Evolutionary conservation across 2,888 invertebrate genomes (phyloP).

Genomic region (Anaspis maculata): DNA sequence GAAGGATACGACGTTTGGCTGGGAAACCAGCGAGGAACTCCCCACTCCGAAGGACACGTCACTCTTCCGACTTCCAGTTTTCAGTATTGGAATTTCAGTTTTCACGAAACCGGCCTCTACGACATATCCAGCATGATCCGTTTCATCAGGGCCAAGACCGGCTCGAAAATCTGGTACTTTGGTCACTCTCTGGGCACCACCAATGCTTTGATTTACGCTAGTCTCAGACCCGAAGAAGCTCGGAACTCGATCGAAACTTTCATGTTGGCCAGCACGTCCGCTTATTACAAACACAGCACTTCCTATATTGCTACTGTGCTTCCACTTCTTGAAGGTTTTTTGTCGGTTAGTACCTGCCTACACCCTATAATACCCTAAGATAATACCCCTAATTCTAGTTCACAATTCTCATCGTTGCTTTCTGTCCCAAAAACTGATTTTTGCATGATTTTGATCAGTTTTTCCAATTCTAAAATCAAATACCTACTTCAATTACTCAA

Average conservation of each 20-base stretch:
- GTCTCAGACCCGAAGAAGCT: constrained; percentile 6
- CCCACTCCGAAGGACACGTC: constrained; percentile 9
- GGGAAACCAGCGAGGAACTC: constrained; percentile 14
- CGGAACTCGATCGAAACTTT: constrained; percentile 4
- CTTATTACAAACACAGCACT: constrained; percentile 4
- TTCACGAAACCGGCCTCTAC: constrained; percentile 17
- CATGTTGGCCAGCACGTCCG: constrained; percentile 2
- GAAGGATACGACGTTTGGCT: constrained; percentile 17
- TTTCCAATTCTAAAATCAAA: too few species aligned
- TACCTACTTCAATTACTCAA: too few species aligned
- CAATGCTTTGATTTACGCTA: constrained; percentile 5
- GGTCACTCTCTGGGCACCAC: constrained; percentile 16
- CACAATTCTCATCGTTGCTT: constrained; percentile 1
- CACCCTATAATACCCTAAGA: not conserved
- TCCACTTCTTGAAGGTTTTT: not conserved
- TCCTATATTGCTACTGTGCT: not conserved
- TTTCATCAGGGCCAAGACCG: constrained; percentile 8
- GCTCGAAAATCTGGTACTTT: constrained; percentile 9
- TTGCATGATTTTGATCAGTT: too few species aligned
- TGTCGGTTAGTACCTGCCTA: too few species aligned
- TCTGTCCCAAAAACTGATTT: too few species aligned
- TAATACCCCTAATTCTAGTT: constrained; percentile 1
- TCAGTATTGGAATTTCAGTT: constrained; percentile 17
- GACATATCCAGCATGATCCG: constrained; percentile 11
- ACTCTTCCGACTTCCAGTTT: constrained; percentile 2